phyloP scores from a whole-genome alignment of 2,888 invertebrate species.

The Lycophotia porphyrea region DNA sequence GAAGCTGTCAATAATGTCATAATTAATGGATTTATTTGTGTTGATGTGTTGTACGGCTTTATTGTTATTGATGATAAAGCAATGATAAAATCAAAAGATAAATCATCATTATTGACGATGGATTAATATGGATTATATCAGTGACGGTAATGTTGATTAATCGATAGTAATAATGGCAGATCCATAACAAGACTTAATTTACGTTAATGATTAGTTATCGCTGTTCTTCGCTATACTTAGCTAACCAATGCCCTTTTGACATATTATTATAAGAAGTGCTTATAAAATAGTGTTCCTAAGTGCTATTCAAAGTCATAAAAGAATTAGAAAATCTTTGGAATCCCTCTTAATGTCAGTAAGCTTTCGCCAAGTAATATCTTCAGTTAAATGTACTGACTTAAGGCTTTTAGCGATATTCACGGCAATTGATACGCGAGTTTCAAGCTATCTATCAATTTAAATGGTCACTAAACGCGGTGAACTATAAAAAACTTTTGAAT shows the following conservation, averaged over 20 bases:
- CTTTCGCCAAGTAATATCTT: constrained; percentile 34
- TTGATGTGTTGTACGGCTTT: constrained; percentile 21
- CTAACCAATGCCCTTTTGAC: neutral
- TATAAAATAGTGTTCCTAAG: neutral
- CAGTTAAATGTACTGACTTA: constrained; percentile 41
- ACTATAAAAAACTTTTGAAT: constrained; percentile 46
- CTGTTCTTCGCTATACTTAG: neutral
- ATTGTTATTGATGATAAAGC: constrained; percentile 43
- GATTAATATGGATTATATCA: constrained; percentile 9
- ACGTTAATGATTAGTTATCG: neutral
- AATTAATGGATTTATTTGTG: constrained; percentile 50
- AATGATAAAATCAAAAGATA: constrained; percentile 30
- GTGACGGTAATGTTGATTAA: neutral
- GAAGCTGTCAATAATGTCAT: constrained; percentile 54
- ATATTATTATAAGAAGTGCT: neutral
- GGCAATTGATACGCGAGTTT: constrained; percentile 40
- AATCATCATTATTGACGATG: constrained; percentile 28
- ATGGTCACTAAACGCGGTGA: constrained; percentile 35
- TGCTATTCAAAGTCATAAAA: constrained; percentile 18
- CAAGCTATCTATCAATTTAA: constrained; percentile 50
- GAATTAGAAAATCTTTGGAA: neutral
- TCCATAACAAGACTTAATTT: neutral
- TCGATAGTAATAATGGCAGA: neutral
- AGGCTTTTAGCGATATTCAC: constrained; percentile 1
- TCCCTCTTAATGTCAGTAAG: constrained; percentile 21